Evolutionary conservation across 2,113 vertebrate genomes (phyloP).

Genomic region (Oophaga pumilio): DNA sequence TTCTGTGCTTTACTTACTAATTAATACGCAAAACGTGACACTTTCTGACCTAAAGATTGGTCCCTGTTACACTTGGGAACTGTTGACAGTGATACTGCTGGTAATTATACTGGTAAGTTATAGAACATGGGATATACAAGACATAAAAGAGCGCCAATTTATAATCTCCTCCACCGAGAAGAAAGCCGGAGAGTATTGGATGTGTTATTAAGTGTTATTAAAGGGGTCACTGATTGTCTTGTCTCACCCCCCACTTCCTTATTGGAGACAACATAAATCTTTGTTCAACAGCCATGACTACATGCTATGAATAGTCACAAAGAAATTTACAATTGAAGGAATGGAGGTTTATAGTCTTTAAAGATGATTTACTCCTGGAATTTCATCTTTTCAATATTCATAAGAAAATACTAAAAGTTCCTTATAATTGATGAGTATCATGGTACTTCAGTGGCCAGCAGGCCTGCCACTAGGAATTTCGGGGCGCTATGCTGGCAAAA

Average conservation of each 20-base stretch:
- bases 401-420: too few relatives aligned
- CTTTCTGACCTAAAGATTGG: slow-evolving; percentile 17
- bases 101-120: slow-evolving; percentile 21
- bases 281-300: background rate
- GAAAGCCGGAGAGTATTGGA: background rate
- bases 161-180: background rate
- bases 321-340: background rate
- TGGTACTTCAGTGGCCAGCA: too few relatives aligned
- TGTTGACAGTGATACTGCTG: background rate
- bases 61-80: background rate
- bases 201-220: background rate
- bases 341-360: background rate
- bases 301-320: background rate
- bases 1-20: background rate
- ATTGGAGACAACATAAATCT: background rate
- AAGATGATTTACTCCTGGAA: background rate
- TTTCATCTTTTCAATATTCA: background rate
- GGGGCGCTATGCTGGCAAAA: too few relatives aligned
- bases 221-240: background rate
- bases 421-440: too few relatives aligned
- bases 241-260: too few relatives aligned
- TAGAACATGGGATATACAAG: background rate
- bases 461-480: too few relatives aligned
- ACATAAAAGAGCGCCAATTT: background rate
- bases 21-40: background rate